Percentiles rank a stretch among this genome's conserved stretches.
Evolutionary conservation across 2,113 vertebrate genomes (phyloP).

Genomic region (Aphelocoma coerulescens): DNA sequence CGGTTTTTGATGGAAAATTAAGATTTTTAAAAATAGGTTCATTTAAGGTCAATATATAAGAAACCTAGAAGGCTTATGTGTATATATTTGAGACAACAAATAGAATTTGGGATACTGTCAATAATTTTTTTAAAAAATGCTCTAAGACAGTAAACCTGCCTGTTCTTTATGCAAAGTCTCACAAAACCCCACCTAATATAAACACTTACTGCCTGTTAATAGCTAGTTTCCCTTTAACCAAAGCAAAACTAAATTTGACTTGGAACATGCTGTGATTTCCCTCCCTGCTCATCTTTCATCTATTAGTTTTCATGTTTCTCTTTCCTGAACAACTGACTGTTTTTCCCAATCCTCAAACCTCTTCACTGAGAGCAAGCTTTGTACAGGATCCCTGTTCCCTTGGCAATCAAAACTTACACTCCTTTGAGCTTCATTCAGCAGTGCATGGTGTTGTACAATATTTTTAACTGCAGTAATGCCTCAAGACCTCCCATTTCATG

Average conservation of each 20-base stretch:
- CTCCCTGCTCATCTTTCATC: background rate
- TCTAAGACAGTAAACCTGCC: background rate
- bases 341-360: background rate
- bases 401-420: background rate
- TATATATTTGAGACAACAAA: background rate
- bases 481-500: background rate
- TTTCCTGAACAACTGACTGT: background rate
- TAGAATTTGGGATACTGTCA: background rate
- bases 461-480: background rate
- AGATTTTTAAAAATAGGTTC: background rate
- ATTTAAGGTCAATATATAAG: background rate
- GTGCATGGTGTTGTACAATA: background rate
- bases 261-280: background rate
- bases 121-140: background rate
- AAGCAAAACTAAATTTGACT: background rate
- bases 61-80: background rate
- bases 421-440: background rate
- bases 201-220: background rate
- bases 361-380: background rate
- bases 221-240: background rate
- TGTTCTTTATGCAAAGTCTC: background rate
- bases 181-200: background rate
- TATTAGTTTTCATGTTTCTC: background rate
- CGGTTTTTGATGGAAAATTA: background rate
- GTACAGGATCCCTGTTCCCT: fast-evolving